A percentile compares a stretch with the other conserved stretches of the same genome.
phyloP scores from a whole-genome alignment of 2,888 invertebrate species.

The Dolichopus griseipennis region DNA sequence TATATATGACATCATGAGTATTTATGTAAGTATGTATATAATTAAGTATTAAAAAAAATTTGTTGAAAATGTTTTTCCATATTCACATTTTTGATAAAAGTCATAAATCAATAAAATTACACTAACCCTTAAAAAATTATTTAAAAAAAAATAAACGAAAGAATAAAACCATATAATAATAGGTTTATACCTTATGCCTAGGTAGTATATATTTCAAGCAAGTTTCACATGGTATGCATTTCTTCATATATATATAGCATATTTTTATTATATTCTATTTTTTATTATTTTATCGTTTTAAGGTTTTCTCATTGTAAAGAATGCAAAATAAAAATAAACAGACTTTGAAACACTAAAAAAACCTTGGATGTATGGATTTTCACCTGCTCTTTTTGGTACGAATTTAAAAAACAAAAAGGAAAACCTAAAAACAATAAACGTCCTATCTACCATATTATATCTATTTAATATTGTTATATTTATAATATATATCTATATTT shows the following conservation, averaged over 20 bases:
- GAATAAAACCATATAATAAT: neutral
- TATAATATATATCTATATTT: neutral
- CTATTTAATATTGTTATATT: too few species aligned
- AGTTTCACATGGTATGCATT: neutral
- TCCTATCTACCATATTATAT: neutral
- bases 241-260: neutral
- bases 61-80: neutral
- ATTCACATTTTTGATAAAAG: neutral
- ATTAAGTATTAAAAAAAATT: neutral
- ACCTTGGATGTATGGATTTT: neutral
- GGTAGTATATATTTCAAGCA: neutral
- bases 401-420: neutral
- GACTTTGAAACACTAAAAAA: too few species aligned
- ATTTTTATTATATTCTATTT: neutral
- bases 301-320: neutral
- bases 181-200: neutral
- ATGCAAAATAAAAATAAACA: neutral
- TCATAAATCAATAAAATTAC: neutral
- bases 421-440: neutral
- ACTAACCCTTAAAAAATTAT: neutral
- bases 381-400: neutral
- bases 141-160: too few species aligned
- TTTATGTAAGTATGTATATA: neutral
- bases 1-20: too few species aligned
- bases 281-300: neutral